Percentiles rank a stretch among this genome's conserved stretches.
Conservation (phyloP, 1,140 invertebrate genomes). For the Chlorops oryzae region DNA sequence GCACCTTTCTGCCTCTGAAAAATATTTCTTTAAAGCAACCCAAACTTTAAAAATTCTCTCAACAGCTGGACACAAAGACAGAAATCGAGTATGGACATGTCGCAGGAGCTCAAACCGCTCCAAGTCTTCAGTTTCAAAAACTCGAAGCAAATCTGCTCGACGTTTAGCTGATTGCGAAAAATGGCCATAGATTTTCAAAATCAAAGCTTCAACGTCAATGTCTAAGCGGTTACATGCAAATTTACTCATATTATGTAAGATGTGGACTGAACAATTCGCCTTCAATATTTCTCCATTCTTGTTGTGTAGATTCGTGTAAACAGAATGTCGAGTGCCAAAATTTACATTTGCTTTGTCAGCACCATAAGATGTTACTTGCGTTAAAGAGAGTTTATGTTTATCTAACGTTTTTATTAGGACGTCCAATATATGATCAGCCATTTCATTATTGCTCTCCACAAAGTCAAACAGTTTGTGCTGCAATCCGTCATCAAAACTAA, state of each 20-base stretch:
- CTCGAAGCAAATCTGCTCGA: too few species aligned
- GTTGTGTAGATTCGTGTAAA: slow-evolving; percentile 11
- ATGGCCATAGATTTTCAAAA: too few species aligned
- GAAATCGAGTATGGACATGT: slow-evolving; percentile 8
- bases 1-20: slow-evolving; percentile 8
- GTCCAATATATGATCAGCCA: slow-evolving; percentile 11
- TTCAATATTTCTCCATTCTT: slow-evolving; percentile 13
- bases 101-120: too few species aligned
- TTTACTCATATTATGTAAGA: slow-evolving; percentile 14
- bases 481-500: slow-evolving; percentile 12
- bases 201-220: slow-evolving; percentile 12
- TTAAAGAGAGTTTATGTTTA: slow-evolving; percentile 13
- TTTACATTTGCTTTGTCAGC: slow-evolving; percentile 7
- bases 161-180: too few species aligned
- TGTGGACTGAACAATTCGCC: slow-evolving; percentile 12
- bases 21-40: slow-evolving; percentile 12
- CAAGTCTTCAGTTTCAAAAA: too few species aligned
- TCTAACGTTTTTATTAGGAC: slow-evolving; percentile 9
- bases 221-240: slow-evolving; percentile 13
- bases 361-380: slow-evolving; percentile 12
- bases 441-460: slow-evolving; percentile 11
- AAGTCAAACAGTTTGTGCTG: slow-evolving; percentile 11
- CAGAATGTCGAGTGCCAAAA: slow-evolving; percentile 8
- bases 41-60: slow-evolving; percentile 8
- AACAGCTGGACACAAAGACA: slow-evolving; percentile 9